A percentile compares a stretch with the other conserved stretches of the same genome.
Evolutionary conservation across 2,797 vertebrate species (phyloP).

Genomic region (Acrocephalus scirpaceus): DNA sequence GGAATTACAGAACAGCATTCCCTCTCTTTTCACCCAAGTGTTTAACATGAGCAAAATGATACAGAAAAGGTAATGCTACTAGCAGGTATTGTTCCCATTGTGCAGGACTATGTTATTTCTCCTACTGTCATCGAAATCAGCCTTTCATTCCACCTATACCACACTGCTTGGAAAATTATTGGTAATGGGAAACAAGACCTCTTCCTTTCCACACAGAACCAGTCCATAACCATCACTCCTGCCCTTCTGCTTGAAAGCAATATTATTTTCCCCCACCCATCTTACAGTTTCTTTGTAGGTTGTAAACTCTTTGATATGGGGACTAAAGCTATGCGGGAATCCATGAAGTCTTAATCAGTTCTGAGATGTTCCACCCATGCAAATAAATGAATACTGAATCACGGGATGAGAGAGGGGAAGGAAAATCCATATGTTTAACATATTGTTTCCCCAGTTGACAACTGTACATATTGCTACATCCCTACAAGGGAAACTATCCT

Average conservation of each 20-base stretch:
- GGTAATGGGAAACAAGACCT: not conserved
- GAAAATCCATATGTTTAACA: not conserved
- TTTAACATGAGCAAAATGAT: not conserved
- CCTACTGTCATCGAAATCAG: not conserved
- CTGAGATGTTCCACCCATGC: constrained; percentile 8
- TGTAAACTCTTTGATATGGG: constrained; percentile 21
- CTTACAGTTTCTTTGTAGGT: not conserved
- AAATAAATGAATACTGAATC: constrained; percentile 29
- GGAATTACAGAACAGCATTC: not conserved
- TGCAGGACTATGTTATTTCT: not conserved
- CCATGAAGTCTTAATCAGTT: not conserved
- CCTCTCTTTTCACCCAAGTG: not conserved
- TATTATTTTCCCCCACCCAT: not conserved
- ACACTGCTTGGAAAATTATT: not conserved
- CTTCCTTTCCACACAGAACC: not conserved
- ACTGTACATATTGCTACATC: not conserved
- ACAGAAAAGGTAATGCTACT: not conserved
- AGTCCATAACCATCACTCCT: not conserved
- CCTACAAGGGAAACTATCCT: not conserved
- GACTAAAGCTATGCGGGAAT: constrained; percentile 29
- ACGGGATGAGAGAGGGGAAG: not conserved
- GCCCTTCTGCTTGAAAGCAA: not conserved
- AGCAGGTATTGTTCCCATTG: not conserved
- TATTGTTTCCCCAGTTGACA: not conserved
- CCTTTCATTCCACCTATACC: not conserved